Percentiles rank a stretch among this genome's conserved stretches.
These are phyloP conservation scores for Caenorhabditis uteleia DNA, from an alignment of 2,888 invertebrate genomes.

Conservation along the genomic window DNA sequence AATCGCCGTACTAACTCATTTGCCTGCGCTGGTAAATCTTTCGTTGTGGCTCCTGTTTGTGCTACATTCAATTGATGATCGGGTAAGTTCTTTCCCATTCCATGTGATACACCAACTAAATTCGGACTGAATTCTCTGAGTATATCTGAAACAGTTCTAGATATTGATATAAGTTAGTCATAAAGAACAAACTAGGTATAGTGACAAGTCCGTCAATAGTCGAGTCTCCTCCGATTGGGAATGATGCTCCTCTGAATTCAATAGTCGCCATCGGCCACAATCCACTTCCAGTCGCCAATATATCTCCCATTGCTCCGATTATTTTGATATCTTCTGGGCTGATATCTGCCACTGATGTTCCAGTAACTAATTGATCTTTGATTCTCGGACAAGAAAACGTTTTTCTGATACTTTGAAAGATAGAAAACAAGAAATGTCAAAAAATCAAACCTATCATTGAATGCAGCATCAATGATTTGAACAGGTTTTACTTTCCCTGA, in stretches of 20 bases:
- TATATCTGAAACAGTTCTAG: constrained; percentile 47
- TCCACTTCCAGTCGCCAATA: constrained; percentile 64
- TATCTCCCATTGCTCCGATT: constrained; percentile 68
- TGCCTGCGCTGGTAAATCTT: constrained; percentile 60
- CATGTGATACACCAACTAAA: constrained; percentile 56
- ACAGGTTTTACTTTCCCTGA: constrained; percentile 12
- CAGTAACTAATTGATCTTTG: constrained; percentile 60
- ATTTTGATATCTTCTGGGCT: constrained; percentile 66
- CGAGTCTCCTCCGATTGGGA: constrained; percentile 68
- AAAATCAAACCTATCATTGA: constrained; percentile 54
- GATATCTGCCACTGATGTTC: constrained; percentile 59
- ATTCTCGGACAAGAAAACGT: constrained; percentile 60
- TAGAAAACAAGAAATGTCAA: not conserved
- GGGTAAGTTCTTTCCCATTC: constrained; percentile 65
- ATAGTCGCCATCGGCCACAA: constrained; percentile 64
- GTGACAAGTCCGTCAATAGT: constrained; percentile 68
- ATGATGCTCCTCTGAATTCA: constrained; percentile 66
- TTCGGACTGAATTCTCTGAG: constrained; percentile 62
- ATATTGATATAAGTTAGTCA: not conserved
- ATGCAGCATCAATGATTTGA: constrained; percentile 50
- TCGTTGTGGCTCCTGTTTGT: constrained; percentile 52
- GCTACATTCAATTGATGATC: constrained; percentile 66
- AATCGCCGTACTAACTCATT: constrained; percentile 56
- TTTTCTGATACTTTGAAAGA: too few relatives aligned
- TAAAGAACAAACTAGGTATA: constrained; percentile 55